These are phyloP conservation scores for Melopsittacus undulatus DNA, from an alignment of 2,797 vertebrate species.

Conservation along the genomic window DNA sequence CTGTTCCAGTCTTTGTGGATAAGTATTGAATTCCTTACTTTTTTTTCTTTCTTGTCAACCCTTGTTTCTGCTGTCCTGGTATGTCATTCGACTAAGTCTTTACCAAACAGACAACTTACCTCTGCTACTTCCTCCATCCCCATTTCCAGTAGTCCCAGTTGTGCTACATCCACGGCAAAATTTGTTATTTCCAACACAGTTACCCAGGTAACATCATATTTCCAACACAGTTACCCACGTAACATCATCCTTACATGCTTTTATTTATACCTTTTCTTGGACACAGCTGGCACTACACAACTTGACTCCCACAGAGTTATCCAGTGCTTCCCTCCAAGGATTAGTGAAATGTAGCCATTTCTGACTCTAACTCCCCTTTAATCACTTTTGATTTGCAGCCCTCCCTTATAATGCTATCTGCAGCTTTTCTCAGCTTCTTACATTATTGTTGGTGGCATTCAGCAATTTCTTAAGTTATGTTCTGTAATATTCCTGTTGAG, in stretches of 20 bases:
- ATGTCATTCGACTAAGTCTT: neutral
- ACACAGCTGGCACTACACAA: neutral
- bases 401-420: neutral
- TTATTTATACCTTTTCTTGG: neutral
- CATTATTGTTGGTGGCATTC: fast-evolving
- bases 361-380: neutral
- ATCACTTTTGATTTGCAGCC: neutral
- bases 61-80: fast-evolving
- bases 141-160: neutral
- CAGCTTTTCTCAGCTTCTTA: neutral
- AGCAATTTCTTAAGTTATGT: neutral
- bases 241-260: neutral
- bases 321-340: neutral
- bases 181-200: neutral
- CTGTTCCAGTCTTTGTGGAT: neutral
- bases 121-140: neutral
- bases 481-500: neutral
- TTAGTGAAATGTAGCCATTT: neutral
- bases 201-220: neutral
- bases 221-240: neutral
- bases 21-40: neutral
- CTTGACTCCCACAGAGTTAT: neutral
- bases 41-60: neutral
- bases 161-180: neutral
- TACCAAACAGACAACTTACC: neutral